Evolutionary conservation across 2,888 invertebrate species (phyloP), one percentile per base, ranked within the genome.

Genomic region (Epicampocera succincta): DNA sequence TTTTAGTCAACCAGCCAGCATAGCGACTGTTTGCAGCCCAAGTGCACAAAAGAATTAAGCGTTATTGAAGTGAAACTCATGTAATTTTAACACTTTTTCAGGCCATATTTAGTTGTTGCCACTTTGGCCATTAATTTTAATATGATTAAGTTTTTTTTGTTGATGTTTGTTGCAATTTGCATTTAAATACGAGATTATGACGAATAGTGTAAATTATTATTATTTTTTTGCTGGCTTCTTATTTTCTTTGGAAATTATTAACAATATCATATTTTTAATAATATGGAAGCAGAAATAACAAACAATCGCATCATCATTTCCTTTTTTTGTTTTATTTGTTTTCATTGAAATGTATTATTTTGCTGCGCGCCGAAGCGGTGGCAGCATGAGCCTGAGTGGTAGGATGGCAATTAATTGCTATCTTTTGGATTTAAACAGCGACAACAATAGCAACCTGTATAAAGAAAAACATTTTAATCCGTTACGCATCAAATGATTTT

Each of bases 401-500:
- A 63, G 69, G 69, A 52, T 73, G 72, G 58, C 60, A 65, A 78
- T 78, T 78, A 78, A 65, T 72, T 78, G 66, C 78, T 44, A 78
- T 72, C 78, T 66, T 76, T 66, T 46, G 46, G 17, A 33, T 56
- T 61, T 54, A 17, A 76, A 56, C 48, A 48, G 44, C 54, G 58
- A 71, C 69, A 61, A 65, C 75, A 80, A 71, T 71, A 60, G 65
- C 44, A 46, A 54, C 0, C 40, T 17, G 29, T 25, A 65, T 25
- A 58, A 46, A 66, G 42, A 21, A 19, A 33, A 15, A 74, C 61
- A 44, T 33, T 52, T 54, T 82, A 82, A 82, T 82, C 82, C 82
- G 82, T 82, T 82, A 82, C 78, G 82, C 82, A 71, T 82, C 74
- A 82, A 68, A 75, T 78, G 60, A 38, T 78, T 78, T 74, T 78